Percentiles rank a stretch among this genome's conserved stretches.
Conservation (phyloP, 1,140 invertebrate genomes). For the Hyles vespertilio region DNA sequence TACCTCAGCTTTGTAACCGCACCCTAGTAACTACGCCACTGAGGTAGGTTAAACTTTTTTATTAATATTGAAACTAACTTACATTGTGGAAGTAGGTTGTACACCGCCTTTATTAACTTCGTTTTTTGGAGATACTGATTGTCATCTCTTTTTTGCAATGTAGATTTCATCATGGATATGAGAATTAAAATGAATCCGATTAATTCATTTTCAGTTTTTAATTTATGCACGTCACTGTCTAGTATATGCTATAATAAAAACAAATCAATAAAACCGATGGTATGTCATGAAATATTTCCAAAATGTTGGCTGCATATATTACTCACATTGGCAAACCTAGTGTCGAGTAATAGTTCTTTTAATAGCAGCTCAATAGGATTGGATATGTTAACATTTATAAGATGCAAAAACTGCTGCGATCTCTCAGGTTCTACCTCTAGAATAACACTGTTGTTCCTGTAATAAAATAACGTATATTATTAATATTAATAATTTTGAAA, state of each 20-base stretch:
- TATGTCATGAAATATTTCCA: too few species aligned
- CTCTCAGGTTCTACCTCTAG: constrained; percentile 14
- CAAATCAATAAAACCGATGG: too few species aligned
- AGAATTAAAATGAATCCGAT: constrained; percentile 34
- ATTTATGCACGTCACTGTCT: constrained; percentile 15
- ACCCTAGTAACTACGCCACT: too few species aligned
- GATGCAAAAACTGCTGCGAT: constrained; percentile 25
- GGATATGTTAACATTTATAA: constrained; percentile 29
- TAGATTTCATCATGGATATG: constrained; percentile 30
- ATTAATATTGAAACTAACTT: not conserved
- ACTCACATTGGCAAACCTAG: constrained; percentile 44
- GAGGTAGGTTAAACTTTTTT: too few species aligned
- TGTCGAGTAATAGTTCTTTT: constrained; percentile 30
- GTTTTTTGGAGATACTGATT: constrained; percentile 6
- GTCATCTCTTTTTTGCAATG: constrained; percentile 16
- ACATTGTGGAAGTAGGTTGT: constrained; percentile 23
- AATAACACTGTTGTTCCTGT: constrained; percentile 6
- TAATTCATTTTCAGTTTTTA: constrained; percentile 25
- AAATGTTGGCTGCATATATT: not conserved
- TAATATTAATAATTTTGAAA: too few species aligned
- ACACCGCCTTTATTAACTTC: constrained; percentile 24
- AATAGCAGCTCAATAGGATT: constrained; percentile 27
- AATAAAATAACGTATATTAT: constrained; percentile 2
- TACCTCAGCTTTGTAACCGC: too few species aligned
- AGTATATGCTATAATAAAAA: constrained; percentile 21